Base-by-base conservation (phyloP, 2,888 invertebrate species). In the Micropterix aruncella region DNA sequence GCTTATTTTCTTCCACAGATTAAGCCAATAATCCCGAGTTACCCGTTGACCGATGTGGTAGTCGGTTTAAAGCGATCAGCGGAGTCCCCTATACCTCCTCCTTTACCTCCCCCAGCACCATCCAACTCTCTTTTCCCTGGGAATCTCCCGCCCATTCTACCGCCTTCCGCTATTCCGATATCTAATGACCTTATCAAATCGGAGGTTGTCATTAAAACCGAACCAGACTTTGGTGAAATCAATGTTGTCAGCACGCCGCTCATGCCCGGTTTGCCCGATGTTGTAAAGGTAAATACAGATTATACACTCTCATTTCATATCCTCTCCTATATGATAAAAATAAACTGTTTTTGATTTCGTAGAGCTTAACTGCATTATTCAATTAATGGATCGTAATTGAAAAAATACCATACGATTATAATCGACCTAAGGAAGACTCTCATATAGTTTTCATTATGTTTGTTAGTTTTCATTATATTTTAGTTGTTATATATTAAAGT, bases 1-100 rank as follows among this genome's bases (percentile, higher is more conserved):
- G n/a, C n/a, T 27, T 44, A 19, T 18, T 37, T 37, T 44, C 14
- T 36, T 42, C 17, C 47, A 41, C 19, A 50, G 48, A 42, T 45
- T 36, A 50, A 50, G 40, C 49, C 47, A 1, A 39, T 41, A 2
- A 40, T 46, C 12, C 41, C 44, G n/a, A 40, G 44, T 7, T 39
- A 41, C 2, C 43, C 27, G 5, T 5, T 27, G 27, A 27, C 27
- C 12, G 27, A 27, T 27, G 48, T 49, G 41, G 42, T 44, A n/a
- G 50, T 48, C 2, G 41, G 48, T 12, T 41, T 51, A 4, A 51
- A 51, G 37, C 44, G 50, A 15, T 37, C 46, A 40, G 45, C 47
- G 3, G 50, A 45, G 14, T 51, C 45, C 42, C 51, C 51, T 3
- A 27, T 45, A 7, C 44, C 44, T 16, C 44, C 19, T 4, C 45